Evolutionary conservation across 2,113 vertebrate species (phyloP).

Genomic region (Plestiodon gilberti): DNA sequence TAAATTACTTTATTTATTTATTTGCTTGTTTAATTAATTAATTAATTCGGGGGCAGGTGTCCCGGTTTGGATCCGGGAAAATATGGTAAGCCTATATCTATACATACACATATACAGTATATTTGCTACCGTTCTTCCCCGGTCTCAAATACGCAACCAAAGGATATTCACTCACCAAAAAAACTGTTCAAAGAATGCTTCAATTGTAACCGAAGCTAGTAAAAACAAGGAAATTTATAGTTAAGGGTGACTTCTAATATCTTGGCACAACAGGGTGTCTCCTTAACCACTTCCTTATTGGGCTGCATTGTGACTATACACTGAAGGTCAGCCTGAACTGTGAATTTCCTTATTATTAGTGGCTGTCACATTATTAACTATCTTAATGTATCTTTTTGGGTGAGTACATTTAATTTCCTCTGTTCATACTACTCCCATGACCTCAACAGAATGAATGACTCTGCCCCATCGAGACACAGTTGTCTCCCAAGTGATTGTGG

Average conservation of each 20-base stretch:
- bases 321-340: constrained; percentile 54
- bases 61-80: no score
- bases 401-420: constrained; percentile 76
- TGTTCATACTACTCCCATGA: constrained; percentile 62
- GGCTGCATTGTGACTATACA: constrained; percentile 42
- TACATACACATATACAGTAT: no score
- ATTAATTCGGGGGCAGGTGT: no score
- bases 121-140: background rate
- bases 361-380: constrained; percentile 72
- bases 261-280: constrained; percentile 65
- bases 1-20: no score
- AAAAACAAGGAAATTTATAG: constrained; percentile 72
- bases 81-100: no score
- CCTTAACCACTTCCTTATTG: constrained; percentile 66
- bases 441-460: constrained; percentile 60
- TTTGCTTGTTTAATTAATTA: no score
- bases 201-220: constrained; percentile 69
- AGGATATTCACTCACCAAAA: constrained; percentile 45
- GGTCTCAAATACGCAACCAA: constrained; percentile 31
- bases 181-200: constrained; percentile 51
- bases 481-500: constrained; percentile 43
- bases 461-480: constrained; percentile 51
- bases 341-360: constrained; percentile 73
- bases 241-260: constrained; percentile 71
- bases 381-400: constrained; percentile 63